phyloP scores from a whole-genome alignment of 2,888 invertebrate genomes.

The Ditula angustiorana region DNA sequence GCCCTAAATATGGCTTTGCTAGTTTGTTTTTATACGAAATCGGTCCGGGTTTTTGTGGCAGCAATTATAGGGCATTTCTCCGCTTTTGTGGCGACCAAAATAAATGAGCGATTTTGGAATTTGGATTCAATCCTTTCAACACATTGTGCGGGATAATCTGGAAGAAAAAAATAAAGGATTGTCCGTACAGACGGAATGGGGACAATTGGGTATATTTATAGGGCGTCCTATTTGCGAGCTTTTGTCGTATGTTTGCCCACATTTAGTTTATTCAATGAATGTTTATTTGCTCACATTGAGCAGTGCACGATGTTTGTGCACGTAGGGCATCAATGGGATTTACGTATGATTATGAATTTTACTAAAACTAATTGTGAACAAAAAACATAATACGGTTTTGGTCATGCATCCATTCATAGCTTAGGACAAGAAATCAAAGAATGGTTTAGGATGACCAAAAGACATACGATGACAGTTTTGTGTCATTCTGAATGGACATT shows the following conservation, averaged over 20 bases:
- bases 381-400: conserved; percentile 45
- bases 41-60: conserved; percentile 32
- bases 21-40: conserved; percentile 58
- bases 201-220: conserved; percentile 71
- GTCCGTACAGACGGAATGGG: conserved; percentile 57
- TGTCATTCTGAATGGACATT: conserved; percentile 31
- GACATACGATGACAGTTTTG: not conserved
- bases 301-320: conserved; percentile 74
- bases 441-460: not conserved
- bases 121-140: conserved; percentile 53
- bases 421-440: not conserved
- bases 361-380: conserved; percentile 39
- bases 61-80: conserved; percentile 36
- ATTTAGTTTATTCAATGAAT: conserved; percentile 71
- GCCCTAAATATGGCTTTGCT: conserved; percentile 65
- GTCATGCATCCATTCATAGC: conserved; percentile 18
- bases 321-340: conserved; percentile 52
- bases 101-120: conserved; percentile 49
- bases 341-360: conserved; percentile 45
- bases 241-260: conserved; percentile 76
- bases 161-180: conserved; percentile 54
- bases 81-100: conserved; percentile 47
- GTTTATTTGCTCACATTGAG: conserved; percentile 77
- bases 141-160: conserved; percentile 57
- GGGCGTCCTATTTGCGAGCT: conserved; percentile 58